Evolutionary conservation across 1,140 invertebrate species (phyloP).

Genomic region (Cylas formicarius): DNA sequence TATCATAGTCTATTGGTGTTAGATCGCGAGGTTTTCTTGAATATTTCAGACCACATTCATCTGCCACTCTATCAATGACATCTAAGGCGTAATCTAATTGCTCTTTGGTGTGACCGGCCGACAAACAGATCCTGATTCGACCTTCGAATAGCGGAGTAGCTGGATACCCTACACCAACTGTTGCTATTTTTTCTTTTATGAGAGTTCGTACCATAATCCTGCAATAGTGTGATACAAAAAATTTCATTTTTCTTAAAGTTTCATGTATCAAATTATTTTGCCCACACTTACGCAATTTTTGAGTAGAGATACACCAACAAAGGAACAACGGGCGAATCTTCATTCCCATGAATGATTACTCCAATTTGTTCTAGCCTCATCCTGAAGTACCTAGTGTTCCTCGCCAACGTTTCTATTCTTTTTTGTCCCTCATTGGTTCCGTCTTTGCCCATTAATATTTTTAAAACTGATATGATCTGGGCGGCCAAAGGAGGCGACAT

Average conservation of each 20-base stretch:
- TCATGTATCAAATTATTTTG: background rate
- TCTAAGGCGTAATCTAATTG: slow-evolving; percentile 83
- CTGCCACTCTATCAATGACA: slow-evolving; percentile 62
- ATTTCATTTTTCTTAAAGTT: background rate
- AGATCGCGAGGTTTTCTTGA: slow-evolving; percentile 55
- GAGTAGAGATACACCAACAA: slow-evolving; percentile 90
- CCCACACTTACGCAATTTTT: slow-evolving; percentile 71
- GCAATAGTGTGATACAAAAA: slow-evolving; percentile 16
- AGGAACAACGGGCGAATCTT: slow-evolving; percentile 94
- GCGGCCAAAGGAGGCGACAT: slow-evolving; percentile 88
- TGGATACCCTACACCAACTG: slow-evolving; percentile 95
- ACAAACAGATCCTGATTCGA: slow-evolving; percentile 91
- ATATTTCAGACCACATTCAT: slow-evolving; percentile 65
- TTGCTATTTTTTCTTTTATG: slow-evolving; percentile 75
- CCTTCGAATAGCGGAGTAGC: slow-evolving; percentile 94
- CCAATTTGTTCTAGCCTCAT: slow-evolving; percentile 80
- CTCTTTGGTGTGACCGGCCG: slow-evolving; percentile 91
- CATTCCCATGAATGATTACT: slow-evolving; percentile 93
- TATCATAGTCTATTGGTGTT: slow-evolving; percentile 52
- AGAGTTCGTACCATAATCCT: slow-evolving; percentile 81
- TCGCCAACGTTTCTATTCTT: slow-evolving; percentile 67
- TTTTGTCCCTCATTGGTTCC: slow-evolving; percentile 66
- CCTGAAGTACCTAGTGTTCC: slow-evolving; percentile 85
- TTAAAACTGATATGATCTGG: slow-evolving; percentile 86
- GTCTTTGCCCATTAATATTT: slow-evolving; percentile 81